Evolutionary conservation across 2,113 vertebrate genomes (phyloP).

Genomic region (Psittacula cyanocephala): DNA sequence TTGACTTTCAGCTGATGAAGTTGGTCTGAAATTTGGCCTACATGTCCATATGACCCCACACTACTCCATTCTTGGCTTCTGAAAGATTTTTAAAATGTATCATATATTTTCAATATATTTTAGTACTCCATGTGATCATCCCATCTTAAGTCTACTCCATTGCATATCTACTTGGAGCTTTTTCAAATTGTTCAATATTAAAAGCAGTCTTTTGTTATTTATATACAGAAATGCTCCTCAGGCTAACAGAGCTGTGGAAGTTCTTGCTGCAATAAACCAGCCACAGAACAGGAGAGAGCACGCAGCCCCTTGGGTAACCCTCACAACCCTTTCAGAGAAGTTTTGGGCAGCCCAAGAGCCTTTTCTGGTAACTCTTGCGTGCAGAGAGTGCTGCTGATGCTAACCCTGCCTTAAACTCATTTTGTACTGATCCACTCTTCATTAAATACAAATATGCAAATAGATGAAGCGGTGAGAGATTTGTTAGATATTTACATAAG

Average conservation of each 20-base stretch:
- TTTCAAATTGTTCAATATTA: not conserved
- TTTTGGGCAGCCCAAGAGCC: fast-evolving
- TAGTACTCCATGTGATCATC: not conserved
- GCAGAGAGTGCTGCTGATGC: fast-evolving
- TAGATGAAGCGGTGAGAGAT: fast-evolving
- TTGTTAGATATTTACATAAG: not conserved
- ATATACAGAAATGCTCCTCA: not conserved
- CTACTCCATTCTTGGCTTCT: not conserved
- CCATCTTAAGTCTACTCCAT: not conserved
- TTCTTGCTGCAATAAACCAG: not conserved
- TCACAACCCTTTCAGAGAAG: not conserved
- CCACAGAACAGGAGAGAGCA: not conserved
- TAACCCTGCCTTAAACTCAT: not conserved
- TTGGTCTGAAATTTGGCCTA: not conserved
- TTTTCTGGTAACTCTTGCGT: not conserved
- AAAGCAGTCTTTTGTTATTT: not conserved
- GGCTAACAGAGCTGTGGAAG: not conserved
- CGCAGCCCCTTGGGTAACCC: not conserved
- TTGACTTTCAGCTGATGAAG: no score
- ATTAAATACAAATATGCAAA: not conserved
- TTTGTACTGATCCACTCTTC: fast-evolving
- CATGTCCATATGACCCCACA: not conserved
- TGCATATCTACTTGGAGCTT: not conserved
- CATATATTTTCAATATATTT: not conserved
- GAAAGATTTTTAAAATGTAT: not conserved